A percentile compares a stretch with the other conserved stretches of the same genome.
Conservation (phyloP, 2,797 vertebrate species). For the Tympanoctomys barrerae region DNA sequence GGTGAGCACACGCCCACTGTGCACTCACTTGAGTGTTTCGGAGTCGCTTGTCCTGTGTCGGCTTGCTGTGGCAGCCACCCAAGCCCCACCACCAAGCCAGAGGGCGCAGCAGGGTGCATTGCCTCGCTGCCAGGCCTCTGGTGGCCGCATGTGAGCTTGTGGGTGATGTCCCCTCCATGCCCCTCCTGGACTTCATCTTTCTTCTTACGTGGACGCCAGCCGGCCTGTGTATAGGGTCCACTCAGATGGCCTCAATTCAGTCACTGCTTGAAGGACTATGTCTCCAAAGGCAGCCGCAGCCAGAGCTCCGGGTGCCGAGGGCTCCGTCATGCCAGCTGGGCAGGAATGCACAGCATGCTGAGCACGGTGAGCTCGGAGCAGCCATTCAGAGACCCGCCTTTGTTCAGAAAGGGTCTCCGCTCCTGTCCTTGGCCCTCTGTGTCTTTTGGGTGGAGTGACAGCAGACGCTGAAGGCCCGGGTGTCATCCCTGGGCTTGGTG, state of each 20-base stretch:
- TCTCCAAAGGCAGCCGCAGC: accelerated
- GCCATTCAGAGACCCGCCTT: neutral
- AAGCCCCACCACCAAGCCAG: neutral
- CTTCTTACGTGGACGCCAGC: neutral
- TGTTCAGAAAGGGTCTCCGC: neutral
- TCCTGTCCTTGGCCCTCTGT: neutral
- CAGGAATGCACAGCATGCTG: neutral
- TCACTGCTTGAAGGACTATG: neutral
- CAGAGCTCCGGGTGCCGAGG: neutral
- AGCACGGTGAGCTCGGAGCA: neutral
- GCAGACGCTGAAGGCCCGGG: neutral
- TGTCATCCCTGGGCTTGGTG: neutral
- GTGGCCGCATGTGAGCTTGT: accelerated
- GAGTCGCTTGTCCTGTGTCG: accelerated
- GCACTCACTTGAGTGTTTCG: accelerated
- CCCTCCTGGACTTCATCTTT: neutral
- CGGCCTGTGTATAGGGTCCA: neutral
- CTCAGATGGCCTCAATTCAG: neutral
- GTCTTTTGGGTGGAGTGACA: neutral
- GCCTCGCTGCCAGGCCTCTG: accelerated
- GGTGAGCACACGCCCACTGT: accelerated
- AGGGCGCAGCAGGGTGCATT: accelerated
- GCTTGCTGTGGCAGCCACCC: accelerated
- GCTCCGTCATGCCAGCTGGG: too few species aligned
- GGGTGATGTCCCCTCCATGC: accelerated